phyloP scores from a whole-genome alignment of 2,797 vertebrate genomes.

The Staurois parvus region DNA sequence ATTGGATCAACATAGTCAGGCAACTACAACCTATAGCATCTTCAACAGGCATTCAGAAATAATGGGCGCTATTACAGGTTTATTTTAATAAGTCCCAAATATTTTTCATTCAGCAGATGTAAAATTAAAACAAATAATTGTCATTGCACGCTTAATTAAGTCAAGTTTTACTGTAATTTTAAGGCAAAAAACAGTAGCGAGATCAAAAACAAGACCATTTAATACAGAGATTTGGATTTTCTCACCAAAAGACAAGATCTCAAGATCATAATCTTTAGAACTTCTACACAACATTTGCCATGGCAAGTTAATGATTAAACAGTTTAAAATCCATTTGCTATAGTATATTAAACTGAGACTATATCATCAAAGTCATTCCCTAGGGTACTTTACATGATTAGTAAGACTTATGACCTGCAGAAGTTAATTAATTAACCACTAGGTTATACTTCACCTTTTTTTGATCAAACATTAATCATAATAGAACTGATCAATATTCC shows the following conservation, averaged over 20 bases:
- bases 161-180: conserved; percentile 26
- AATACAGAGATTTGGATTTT: conserved; percentile 23
- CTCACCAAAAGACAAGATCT: conserved; percentile 58
- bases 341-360: conserved; percentile 70
- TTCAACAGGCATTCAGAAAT: background rate
- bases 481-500: conserved; percentile 45
- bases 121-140: conserved; percentile 14
- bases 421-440: conserved; percentile 61
- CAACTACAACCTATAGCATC: no score
- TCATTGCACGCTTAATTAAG: conserved; percentile 25
- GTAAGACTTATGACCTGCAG: conserved; percentile 56
- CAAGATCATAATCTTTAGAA: conserved; percentile 65
- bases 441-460: conserved; percentile 57
- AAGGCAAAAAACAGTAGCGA: conserved; percentile 40
- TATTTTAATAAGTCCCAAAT: background rate
- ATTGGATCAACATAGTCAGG: background rate
- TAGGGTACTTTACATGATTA: conserved; percentile 67
- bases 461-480: conserved; percentile 56
- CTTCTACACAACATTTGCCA: conserved; percentile 66
- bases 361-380: conserved; percentile 65
- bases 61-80: background rate
- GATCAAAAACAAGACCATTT: conserved; percentile 15
- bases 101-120: conserved; percentile 19
- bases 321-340: conserved; percentile 69
- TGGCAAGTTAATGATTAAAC: conserved; percentile 72